These are phyloP conservation scores for Trachemys scripta DNA, from an alignment of 2,113 vertebrate genomes.

Conservation along the genomic window DNA sequence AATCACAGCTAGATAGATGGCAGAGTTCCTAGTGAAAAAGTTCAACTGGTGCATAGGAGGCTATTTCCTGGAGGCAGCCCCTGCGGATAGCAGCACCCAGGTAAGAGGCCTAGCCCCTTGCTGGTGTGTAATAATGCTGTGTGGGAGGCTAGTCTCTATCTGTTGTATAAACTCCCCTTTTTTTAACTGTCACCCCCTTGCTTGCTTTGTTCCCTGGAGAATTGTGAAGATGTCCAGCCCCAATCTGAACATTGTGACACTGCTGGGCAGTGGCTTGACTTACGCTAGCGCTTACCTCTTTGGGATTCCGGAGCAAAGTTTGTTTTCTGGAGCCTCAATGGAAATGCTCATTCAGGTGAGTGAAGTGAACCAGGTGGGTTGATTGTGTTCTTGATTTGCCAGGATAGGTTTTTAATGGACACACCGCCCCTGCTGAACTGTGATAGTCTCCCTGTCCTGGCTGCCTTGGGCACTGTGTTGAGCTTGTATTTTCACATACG, in stretches of 20 bases:
- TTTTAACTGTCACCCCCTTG: slow-evolving; percentile 1
- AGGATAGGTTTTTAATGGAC: rapidly evolving
- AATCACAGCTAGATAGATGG: background rate
- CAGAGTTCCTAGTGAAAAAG: background rate
- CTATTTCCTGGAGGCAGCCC: background rate
- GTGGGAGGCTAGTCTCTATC: no score
- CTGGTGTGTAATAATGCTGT: background rate
- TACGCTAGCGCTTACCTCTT: slow-evolving; percentile 94
- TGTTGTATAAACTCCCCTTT: background rate
- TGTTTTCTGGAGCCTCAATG: slow-evolving; percentile 64
- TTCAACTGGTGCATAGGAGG: rapidly evolving
- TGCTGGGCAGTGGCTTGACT: slow-evolving; percentile 91
- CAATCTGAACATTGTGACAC: slow-evolving; percentile 94
- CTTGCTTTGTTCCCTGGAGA: slow-evolving; percentile 79
- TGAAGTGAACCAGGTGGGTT: background rate
- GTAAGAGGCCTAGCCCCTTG: background rate
- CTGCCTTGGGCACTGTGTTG: rapidly evolving
- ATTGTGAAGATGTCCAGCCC: slow-evolving; percentile 99
- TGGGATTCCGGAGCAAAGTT: slow-evolving; percentile 82
- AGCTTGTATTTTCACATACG: background rate
- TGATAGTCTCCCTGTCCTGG: background rate
- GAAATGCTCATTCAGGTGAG: slow-evolving; percentile 87
- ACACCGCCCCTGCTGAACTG: background rate
- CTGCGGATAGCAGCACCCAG: background rate
- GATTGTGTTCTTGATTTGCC: rapidly evolving